Evolutionary conservation across 2,888 invertebrate species (phyloP), one percentile per base, ranked within the genome.

Genomic region (Mesoligia furuncula): DNA sequence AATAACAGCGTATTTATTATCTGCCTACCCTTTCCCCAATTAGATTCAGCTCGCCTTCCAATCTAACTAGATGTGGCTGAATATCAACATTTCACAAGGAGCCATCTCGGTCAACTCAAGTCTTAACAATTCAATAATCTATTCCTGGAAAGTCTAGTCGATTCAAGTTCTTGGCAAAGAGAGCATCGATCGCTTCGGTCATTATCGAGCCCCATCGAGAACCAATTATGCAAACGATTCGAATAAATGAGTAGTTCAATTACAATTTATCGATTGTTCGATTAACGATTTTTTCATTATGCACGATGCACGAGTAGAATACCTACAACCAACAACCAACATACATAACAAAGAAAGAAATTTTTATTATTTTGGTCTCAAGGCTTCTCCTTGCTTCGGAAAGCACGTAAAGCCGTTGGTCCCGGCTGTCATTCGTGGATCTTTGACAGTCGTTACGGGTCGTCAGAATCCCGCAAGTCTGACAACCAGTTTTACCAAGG

Each of bases 161-260:
- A 70, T 27, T 8, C 13, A 68, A 81, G 57, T 59, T 69, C 57
- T 24, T 51, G 27, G 7, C 71, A 76, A 51, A 48, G 51, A 59
- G 24, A 72, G 59, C 24, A 51, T 72, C 79, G 51, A 78, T 72
- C 59, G 51, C 6, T 39, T n/a, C 4, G 4, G 27, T 31, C 51
- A 78, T 77, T 81, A 77, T n/a, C 9, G n/a, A 67, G 72, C 64
- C 48, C 78, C n/a, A 79, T 81, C 68, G 51, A 68, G 59, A 65
- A 72, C 64, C 64, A 83, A 81, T 83, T 81, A 81, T 83, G 81
- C 78, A 83, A 83, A 78, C 51, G 62, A 77, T 61, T 72, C 51
- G 67, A 65, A 77, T 78, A 77, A 83, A 73, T 70, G 61, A 75
- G 59, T 61, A 51, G 80, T 69, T 69, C 76, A 59, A 80, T 81